These are phyloP conservation scores for Porites cylindrica DNA, from an alignment of 92 coral and sea anemone species.

Conservation along the genomic window DNA sequence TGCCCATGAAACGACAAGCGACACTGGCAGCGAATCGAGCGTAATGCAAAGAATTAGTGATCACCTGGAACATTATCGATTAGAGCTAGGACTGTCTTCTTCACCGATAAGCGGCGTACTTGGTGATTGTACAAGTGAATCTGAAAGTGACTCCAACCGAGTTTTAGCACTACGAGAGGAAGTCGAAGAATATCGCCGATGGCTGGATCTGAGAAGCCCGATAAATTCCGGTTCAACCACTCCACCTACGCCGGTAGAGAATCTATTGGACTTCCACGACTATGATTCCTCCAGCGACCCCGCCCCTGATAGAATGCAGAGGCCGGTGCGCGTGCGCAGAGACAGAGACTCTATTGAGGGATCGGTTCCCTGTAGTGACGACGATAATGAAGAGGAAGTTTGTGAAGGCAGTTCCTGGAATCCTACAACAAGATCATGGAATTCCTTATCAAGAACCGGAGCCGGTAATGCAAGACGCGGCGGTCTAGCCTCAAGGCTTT, in stretches of 20 bases:
- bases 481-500: not conserved
- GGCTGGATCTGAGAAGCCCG: not conserved
- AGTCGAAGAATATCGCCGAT: not conserved
- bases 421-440: not conserved
- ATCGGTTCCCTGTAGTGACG: not conserved
- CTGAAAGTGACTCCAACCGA: not conserved
- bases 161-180: not conserved
- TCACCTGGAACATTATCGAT: not conserved
- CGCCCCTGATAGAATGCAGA: not conserved
- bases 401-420: not conserved
- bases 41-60: not conserved
- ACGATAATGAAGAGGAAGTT: not conserved
- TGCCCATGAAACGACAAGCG: not conserved
- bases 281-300: not conserved
- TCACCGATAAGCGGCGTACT: not conserved
- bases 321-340: not conserved
- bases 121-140: not conserved
- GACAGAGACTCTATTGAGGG: not conserved
- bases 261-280: not conserved
- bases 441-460: not conserved
- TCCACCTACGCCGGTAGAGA: not conserved
- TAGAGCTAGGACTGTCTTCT: not conserved
- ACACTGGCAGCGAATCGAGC: not conserved
- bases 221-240: not conserved
- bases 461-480: not conserved